Base-by-base conservation (phyloP, 2,888 invertebrate species). In the Ochlodes sylvanus region DNA sequence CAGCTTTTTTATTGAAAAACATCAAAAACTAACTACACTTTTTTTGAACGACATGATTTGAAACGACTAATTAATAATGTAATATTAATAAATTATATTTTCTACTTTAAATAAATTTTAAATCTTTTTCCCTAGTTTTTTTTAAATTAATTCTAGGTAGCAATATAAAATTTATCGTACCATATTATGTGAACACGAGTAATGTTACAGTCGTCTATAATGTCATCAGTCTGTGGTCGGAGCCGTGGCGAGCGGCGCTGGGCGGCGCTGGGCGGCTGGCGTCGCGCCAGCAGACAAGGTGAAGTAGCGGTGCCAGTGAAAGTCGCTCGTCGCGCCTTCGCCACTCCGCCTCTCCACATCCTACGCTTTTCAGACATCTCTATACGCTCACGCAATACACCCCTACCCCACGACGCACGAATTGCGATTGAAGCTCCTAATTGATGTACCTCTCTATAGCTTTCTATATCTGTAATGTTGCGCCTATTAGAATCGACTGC, bases 281-380 rank as follows among this genome's bases (percentile, higher is more conserved):
- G 78, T 70, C 61, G 69, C 67, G 90, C 90, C 92, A 90, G 85
- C 71, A 83, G 88, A 82, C 89, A 88, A 89, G 90, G 89, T 90
- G 87, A 90, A 90, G 89, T 87, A 81, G 79, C 79, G 88, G 86
- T 88, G 90, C 85, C 89, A 89, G 88, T 86, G 90, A 91, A 89
- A 90, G 90, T 88, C 81, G 73, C 82, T 78, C 76, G 77, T 67
- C 75, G 76, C 72, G 55, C 73, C 70, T 66, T 71, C 69, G 69
- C 74, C 74, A 65, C 17, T 47, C 19, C 50, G 69, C 72, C 72
- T 68, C 50, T 21, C 52, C 44, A 65, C 56, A 66, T 47, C 68
- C 62, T 27, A 61, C 64, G 47, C 34, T 42, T 52, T 63, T 54
- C 34, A 63, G 65, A 60, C 50, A 56, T 63, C 41, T 60, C 61